A percentile compares a stretch with the other conserved stretches of the same genome.
phyloP scores from a whole-genome alignment of 2,797 vertebrate species.

The Cynodonichthys magdalenae region DNA sequence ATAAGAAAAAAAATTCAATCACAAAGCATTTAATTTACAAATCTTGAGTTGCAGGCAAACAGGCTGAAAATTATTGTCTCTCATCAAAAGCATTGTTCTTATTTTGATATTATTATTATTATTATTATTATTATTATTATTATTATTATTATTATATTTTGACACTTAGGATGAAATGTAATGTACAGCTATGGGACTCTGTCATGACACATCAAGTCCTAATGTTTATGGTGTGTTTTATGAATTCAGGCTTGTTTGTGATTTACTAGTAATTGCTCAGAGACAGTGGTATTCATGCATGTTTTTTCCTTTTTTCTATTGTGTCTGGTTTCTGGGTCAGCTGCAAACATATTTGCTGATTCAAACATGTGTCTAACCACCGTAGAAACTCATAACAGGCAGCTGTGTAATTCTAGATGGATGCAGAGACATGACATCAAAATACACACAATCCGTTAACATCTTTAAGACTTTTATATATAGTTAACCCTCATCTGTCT shows the following conservation, averaged over 20 bases:
- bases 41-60: too few relatives aligned
- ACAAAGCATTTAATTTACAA: too few relatives aligned
- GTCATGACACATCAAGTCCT: neutral
- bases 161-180: too few relatives aligned
- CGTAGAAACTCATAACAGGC: slow-evolving; percentile 11
- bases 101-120: too few relatives aligned
- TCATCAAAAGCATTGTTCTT: too few relatives aligned
- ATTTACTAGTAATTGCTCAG: slow-evolving; percentile 6
- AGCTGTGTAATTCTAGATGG: slow-evolving; percentile 35
- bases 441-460: slow-evolving; percentile 27
- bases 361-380: slow-evolving; percentile 34
- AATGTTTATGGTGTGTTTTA: neutral
- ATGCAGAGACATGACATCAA: slow-evolving; percentile 34
- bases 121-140: too few relatives aligned
- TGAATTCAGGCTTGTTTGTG: neutral
- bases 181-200: too few relatives aligned
- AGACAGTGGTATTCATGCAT: slow-evolving; percentile 12
- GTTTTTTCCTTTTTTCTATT: slow-evolving; percentile 13
- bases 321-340: slow-evolving; percentile 8
- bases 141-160: too few relatives aligned
- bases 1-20: too few relatives aligned
- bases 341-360: slow-evolving; percentile 14
- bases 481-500: slow-evolving; percentile 16
- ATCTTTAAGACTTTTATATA: slow-evolving; percentile 23
- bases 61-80: too few relatives aligned